These are phyloP conservation scores for Tetramorium simillimum DNA, from an alignment of 1,140 invertebrate genomes.

Conservation along the genomic window DNA sequence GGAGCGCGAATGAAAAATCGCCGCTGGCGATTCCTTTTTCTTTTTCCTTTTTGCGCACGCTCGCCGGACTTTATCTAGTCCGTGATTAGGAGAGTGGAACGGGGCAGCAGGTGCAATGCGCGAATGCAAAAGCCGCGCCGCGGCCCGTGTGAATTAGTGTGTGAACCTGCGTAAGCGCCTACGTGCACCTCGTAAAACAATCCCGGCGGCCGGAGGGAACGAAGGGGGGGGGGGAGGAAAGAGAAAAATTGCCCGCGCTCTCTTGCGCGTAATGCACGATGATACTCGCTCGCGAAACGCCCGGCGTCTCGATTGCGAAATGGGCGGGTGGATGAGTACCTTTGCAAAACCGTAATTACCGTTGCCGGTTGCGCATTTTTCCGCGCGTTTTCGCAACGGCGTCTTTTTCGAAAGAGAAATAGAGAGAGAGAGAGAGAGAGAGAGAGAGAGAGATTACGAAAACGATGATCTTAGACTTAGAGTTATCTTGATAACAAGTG, in stretches of 20 bases:
- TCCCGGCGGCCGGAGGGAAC: background rate
- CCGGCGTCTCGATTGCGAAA: constrained; percentile 25
- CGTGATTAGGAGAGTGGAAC: constrained; percentile 68
- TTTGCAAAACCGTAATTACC: constrained; percentile 23
- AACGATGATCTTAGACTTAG: background rate
- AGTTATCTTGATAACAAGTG: background rate
- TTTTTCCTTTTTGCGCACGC: constrained; percentile 8
- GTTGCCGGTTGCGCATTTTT: background rate
- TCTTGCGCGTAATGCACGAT: constrained; percentile 19
- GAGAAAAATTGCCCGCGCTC: constrained; percentile 28
- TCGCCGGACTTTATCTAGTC: constrained; percentile 34
- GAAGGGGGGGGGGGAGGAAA: background rate
- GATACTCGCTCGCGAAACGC: background rate
- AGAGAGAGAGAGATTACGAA: background rate
- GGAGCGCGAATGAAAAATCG: background rate
- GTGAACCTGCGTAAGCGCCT: constrained; percentile 58
- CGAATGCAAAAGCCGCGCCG: constrained; percentile 43
- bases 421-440: background rate
- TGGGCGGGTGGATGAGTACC: background rate
- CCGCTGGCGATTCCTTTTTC: background rate
- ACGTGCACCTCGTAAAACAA: constrained; percentile 30
- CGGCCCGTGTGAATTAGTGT: constrained; percentile 64
- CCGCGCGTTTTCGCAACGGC: constrained; percentile 14
- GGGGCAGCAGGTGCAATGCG: constrained; percentile 42
- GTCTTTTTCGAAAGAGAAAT: background rate